Evolutionary conservation across 2,888 invertebrate species (phyloP).

Genomic region (Leptopilina drosophilae): DNA sequence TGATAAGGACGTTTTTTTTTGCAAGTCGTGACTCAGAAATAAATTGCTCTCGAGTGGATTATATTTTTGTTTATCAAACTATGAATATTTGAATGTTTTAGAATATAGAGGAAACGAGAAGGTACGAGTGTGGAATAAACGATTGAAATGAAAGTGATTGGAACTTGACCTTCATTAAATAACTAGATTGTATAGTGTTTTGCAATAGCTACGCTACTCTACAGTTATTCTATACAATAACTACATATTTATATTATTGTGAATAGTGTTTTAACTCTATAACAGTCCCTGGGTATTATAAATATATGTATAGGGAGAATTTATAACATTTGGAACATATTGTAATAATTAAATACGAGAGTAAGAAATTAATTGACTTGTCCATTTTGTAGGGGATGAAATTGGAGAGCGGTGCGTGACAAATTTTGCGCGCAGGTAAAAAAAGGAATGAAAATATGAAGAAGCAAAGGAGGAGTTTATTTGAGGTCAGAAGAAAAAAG

Average conservation of each 20-base stretch:
- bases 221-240: not conserved
- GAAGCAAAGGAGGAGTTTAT: slow-evolving; percentile 18
- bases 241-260: no score
- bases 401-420: no score
- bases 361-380: no score
- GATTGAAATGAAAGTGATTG: slow-evolving; percentile 40
- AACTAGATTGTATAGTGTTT: slow-evolving; percentile 38
- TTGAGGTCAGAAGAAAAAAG: slow-evolving; percentile 10
- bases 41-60: not conserved
- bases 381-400: no score
- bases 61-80: not conserved
- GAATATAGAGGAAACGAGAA: slow-evolving; percentile 30
- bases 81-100: slow-evolving; percentile 22
- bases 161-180: slow-evolving; percentile 40
- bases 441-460: not conserved
- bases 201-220: slow-evolving; percentile 32
- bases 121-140: slow-evolving; percentile 21
- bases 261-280: no score
- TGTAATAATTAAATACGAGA: no score
- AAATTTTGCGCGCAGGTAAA: not conserved
- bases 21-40: slow-evolving; percentile 4
- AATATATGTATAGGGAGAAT: no score
- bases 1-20: not conserved
- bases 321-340: no score
- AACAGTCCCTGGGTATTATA: no score